Conservation (phyloP, 1,140 invertebrate genomes). For the Sipha flava region DNA sequence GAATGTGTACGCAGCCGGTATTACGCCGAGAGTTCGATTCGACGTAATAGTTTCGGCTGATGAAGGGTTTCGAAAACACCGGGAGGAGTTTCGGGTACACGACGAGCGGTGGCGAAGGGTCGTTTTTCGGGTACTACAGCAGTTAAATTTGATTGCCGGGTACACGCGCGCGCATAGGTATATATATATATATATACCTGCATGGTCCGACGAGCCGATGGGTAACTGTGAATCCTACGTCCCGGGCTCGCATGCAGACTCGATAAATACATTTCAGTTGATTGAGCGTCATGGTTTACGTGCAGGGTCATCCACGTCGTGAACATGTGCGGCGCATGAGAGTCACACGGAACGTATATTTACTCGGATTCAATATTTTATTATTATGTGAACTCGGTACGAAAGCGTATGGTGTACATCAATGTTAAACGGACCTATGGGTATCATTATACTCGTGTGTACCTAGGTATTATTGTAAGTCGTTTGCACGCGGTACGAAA, state of each 20-base stretch:
- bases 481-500: no score
- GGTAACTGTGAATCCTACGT: not conserved
- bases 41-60: not conserved
- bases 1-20: not conserved
- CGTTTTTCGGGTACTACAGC: not conserved
- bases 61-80: not conserved
- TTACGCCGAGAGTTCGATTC: not conserved
- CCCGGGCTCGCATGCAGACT: not conserved
- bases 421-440: no score
- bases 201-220: not conserved
- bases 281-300: not conserved
- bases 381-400: not conserved
- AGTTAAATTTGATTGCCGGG: conserved; percentile 17
- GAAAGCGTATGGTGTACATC: no score
- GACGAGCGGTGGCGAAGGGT: not conserved
- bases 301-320: not conserved
- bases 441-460: no score
- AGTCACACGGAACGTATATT: conserved; percentile 15
- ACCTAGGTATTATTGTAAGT: no score
- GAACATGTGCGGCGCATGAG: not conserved
- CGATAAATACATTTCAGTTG: not conserved
- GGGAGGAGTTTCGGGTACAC: not conserved
- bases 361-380: not conserved
- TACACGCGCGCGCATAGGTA: not conserved
- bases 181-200: not conserved